Evolutionary conservation across 2,797 vertebrate genomes (phyloP), one percentile per base, ranked within the genome.

Genomic region (Artibeus jamaicensis): DNA sequence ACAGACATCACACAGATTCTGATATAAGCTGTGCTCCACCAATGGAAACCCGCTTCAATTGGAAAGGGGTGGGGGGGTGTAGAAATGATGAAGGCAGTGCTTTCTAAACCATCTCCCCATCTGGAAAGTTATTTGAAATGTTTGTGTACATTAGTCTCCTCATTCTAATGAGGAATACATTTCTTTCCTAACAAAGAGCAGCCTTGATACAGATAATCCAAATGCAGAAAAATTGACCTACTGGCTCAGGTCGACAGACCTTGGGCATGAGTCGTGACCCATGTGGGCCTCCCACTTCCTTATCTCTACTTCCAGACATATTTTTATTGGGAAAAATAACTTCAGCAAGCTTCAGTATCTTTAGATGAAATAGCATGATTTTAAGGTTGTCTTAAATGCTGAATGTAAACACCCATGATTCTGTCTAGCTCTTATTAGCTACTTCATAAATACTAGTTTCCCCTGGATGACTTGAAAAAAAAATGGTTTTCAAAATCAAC

Each of bases 21-120:
- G 44, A 84, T 29, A 39, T 44, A 70, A 39, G 5, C 6, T 71
- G 12, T 77, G 26, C 50, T 59, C 14, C 3, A 10, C 55, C 24
- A 37, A 48, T 71, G 84, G 77, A 81, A 87, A 74, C 39, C 50
- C 16, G 26, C 5, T 82, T 57, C 37, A 34, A 0, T 16, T 74
- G 55, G 26, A n/a, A 46, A 22, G 29, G 15, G 2, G 1, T 16
- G 19, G 1, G 8, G 8, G 1, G 9, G 6, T 24, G 6, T 50
- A 9, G 57, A 84, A 19, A 62, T 11, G 5, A 93, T 55, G 7
- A 59, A 68, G 76, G 15, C 12, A 11, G 10, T 65, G 5, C 67
- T 59, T 65, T 44, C 46, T 53, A 68, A 83, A 42, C 12, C 50
- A 29, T 83, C 6, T 70, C 10, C 5, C 53, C 22, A 2, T 65